These are phyloP conservation scores for Lucilia sericata DNA, from an alignment of 1,140 invertebrate genomes.

Conservation along the genomic window DNA sequence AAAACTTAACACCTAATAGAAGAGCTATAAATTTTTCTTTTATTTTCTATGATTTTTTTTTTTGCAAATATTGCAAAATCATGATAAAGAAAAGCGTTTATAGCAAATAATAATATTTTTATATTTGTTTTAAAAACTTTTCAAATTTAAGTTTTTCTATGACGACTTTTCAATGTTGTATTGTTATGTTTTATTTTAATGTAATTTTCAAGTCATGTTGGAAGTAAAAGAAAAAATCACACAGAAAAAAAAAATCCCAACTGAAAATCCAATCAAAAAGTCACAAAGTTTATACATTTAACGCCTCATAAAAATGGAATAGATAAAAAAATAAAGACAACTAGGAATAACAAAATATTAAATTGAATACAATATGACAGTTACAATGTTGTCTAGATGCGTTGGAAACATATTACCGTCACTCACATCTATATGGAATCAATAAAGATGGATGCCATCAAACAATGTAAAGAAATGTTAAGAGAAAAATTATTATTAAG, in stretches of 20 bases:
- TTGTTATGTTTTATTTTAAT: not conserved
- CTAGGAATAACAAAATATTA: not conserved
- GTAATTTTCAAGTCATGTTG: not conserved
- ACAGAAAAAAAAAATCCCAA: not conserved
- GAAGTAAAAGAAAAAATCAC: not conserved
- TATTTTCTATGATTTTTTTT: not conserved
- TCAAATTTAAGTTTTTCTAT: conserved; percentile 20
- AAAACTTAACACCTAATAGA: not conserved
- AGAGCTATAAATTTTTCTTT: not conserved
- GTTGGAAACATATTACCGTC: too few species aligned
- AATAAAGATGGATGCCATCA: not conserved
- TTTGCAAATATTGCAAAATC: not conserved
- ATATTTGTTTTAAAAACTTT: conserved; percentile 17
- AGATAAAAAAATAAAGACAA: not conserved
- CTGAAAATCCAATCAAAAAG: conserved; percentile 13
- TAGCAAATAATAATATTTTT: not conserved
- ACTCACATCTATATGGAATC: too few species aligned
- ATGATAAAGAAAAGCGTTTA: not conserved
- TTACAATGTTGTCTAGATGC: not conserved
- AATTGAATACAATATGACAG: conserved; percentile 27
- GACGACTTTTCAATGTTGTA: not conserved
- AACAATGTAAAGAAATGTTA: not conserved
- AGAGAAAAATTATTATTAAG: too few species aligned
- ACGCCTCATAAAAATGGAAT: conserved; percentile 19
- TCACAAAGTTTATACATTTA: conserved; percentile 21